Evolutionary conservation across 2,888 invertebrate species (phyloP).

Genomic region (Micoletzkya japonica): DNA sequence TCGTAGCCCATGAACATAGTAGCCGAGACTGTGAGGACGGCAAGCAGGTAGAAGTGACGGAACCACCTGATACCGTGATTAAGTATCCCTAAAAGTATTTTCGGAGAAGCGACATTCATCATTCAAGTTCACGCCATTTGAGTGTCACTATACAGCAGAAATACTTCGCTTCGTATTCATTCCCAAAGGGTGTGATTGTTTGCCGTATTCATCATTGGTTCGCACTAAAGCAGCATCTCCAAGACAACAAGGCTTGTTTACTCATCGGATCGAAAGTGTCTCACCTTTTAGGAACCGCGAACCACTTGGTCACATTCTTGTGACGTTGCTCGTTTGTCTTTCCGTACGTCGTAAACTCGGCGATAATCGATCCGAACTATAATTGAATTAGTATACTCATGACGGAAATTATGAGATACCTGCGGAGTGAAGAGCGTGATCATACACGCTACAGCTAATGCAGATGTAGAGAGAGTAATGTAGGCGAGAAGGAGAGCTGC

Average conservation of each 20-base stretch:
- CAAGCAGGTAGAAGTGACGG: constrained; percentile 49
- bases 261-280: too few species aligned
- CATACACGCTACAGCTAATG: constrained; percentile 37
- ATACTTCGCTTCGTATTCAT: neutral
- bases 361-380: constrained; percentile 29
- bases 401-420: neutral
- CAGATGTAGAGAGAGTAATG: constrained; percentile 35
- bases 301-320: constrained; percentile 20
- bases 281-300: constrained; percentile 24
- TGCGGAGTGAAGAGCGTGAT: constrained; percentile 38
- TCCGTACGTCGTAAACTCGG: constrained; percentile 48
- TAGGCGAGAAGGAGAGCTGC: constrained; percentile 36
- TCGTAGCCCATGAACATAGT: constrained; percentile 18
- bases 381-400: neutral
- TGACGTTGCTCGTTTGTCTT: constrained; percentile 36
- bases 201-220: too few species aligned
- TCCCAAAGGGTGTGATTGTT: too few species aligned
- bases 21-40: constrained; percentile 25
- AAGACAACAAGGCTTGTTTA: too few species aligned
- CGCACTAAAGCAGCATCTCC: too few species aligned
- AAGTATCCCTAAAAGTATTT: neutral
- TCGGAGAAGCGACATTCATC: neutral
- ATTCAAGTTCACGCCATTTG: neutral
- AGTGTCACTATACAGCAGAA: neutral
- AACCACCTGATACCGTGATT: constrained; percentile 45